Percentiles rank a stretch among this genome's conserved stretches.
phyloP scores from a whole-genome alignment of 2,113 vertebrate species.

The Strigops habroptila region DNA sequence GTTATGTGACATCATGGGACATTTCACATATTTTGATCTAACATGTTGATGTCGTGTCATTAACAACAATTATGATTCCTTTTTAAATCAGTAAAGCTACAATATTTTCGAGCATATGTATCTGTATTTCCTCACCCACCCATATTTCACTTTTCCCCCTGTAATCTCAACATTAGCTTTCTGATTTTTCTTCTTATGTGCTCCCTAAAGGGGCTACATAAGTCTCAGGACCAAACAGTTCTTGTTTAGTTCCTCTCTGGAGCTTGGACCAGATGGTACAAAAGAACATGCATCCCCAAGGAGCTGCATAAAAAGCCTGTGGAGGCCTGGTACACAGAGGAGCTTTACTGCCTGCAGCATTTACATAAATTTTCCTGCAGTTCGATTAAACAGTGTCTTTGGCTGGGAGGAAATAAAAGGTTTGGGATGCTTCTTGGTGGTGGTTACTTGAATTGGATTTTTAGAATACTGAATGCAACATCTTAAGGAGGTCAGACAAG shows the following conservation, averaged over 20 bases:
- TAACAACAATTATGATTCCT: background rate
- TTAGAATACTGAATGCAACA: background rate
- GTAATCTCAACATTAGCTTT: background rate
- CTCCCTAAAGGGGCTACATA: background rate
- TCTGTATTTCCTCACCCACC: background rate
- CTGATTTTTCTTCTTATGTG: background rate
- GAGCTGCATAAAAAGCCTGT: background rate
- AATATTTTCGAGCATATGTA: background rate
- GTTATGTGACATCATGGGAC: background rate
- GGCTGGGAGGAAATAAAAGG: background rate
- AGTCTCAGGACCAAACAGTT: background rate
- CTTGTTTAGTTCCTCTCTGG: constrained; percentile 9
- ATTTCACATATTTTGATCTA: background rate
- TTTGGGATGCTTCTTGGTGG: background rate
- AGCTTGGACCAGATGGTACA: constrained; percentile 22
- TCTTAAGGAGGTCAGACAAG: background rate
- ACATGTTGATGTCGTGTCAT: background rate
- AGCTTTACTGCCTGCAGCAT: background rate
- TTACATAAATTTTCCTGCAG: background rate
- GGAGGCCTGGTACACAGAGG: background rate
- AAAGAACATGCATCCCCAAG: background rate
- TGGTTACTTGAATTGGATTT: background rate
- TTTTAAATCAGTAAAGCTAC: background rate
- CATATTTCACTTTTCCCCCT: background rate
- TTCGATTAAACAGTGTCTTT: background rate